phyloP scores from a whole-genome alignment of 2,113 vertebrate species.

The Anseranas semipalmata region DNA sequence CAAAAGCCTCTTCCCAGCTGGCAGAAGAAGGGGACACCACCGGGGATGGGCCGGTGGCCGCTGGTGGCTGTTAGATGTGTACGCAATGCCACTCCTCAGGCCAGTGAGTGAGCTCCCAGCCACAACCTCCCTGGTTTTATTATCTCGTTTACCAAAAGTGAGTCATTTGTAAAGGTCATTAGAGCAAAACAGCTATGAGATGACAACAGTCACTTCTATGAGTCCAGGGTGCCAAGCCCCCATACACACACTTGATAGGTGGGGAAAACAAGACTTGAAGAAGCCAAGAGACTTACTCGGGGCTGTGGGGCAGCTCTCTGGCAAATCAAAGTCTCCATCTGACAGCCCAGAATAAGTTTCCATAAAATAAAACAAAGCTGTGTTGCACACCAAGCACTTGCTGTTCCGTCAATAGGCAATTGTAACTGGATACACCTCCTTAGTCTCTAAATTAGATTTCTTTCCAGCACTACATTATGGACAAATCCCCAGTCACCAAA shows the following conservation, averaged over 20 bases:
- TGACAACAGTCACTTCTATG: background rate
- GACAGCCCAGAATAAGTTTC: slow-evolving; percentile 15
- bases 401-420: slow-evolving; percentile 66
- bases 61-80: background rate
- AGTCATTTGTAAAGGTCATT: background rate
- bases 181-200: background rate
- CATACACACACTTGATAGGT: background rate
- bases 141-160: background rate
- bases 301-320: background rate
- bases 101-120: background rate
- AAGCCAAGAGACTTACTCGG: background rate
- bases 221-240: background rate
- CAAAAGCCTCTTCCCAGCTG: background rate
- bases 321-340: background rate
- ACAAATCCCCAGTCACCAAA: slow-evolving; percentile 51
- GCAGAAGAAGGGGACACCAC: background rate
- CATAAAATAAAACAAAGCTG: slow-evolving; percentile 50
- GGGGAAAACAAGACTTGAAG: background rate
- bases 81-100: background rate
- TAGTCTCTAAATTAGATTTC: slow-evolving; percentile 60
- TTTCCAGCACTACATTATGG: slow-evolving; percentile 69
- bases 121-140: background rate
- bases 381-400: slow-evolving; percentile 15
- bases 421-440: slow-evolving; percentile 61
- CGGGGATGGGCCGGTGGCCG: background rate